Evolutionary conservation across 1,140 invertebrate genomes (phyloP), one percentile per base, ranked within the genome.

Genomic region (Vanessa tameamea): DNA sequence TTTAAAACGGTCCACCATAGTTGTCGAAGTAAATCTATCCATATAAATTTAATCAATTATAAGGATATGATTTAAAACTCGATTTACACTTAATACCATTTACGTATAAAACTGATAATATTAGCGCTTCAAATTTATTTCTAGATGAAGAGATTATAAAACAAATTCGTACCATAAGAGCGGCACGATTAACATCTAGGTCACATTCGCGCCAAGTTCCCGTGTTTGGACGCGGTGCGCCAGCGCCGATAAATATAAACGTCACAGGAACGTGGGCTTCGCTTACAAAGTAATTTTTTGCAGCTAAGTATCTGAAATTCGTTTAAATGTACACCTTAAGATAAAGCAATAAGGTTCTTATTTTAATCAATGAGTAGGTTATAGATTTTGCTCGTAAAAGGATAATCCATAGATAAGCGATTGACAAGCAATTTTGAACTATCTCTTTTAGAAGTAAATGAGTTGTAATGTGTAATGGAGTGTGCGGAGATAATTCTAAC

Each of bases 201-300:
- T 89, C 89, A 91, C 88, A 89, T 85, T 91, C 84, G 83, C 87
- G 84, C 85, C 80, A 86, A 68, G 80, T 83, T 82, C 80, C 82
- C 82, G 77, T 87, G 83, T 87, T 85, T 80, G 81, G 78, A 85
- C 84, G 84, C 77, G 78, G 79, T 83, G 87, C 86, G 80, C 84
- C 80, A 77, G 79, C 87, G 82, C 81, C 85, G 76, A 88, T 89
- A 89, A 89, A 89, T 89, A 89, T 84, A 85, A 82, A 87, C 85
- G 85, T 90, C 85, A 89, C 85, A 81, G 84, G 87, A 87, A 85
- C 82, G 78, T 80, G 76, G 76, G 78, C 77, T 57, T 63, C 50
- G 71, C 61, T 73, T 73, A 77, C 78, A 78, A 73, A 71, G 55
- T 69, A 23, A 13, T 69, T 50, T 47, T 51, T 23, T 64, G 15